Evolutionary conservation across 1,140 invertebrate species (phyloP), one percentile per base, ranked within the genome.

Genomic region (Drosophila ambigua): DNA sequence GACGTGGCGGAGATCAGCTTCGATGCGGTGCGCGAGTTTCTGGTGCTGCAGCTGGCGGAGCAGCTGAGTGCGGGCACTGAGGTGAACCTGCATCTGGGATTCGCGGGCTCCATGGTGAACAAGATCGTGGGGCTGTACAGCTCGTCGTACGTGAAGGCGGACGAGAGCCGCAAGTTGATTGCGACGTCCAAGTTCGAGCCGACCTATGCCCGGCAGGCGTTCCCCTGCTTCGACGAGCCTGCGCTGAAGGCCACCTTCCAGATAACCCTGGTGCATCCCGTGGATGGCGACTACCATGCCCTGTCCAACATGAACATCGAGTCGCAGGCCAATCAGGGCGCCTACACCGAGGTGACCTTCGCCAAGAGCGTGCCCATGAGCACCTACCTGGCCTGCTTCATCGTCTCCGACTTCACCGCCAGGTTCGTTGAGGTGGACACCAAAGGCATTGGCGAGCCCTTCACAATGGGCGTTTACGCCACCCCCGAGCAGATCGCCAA

Each of bases 151-250:
- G 74, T 74, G 5, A 91, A 90, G 66, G 74, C 68, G 6, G 79
- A 84, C 11, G 88, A 89, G 26, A 79, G 67, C 3, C 58, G 75
- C 49, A 93, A 92, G 88, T 93, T 92, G 72, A 95, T 98, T 74
- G 97, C 97, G 13, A 97, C 97, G 0, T 96, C 97, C 2, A 98
- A 99, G 92, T 98, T 99, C 89, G 96, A 99, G 90, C 96, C 98
- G 0, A 98, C 97, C 0, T 97, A 98, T 92, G 98, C 98, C 0
- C 94, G 98, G 28, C 95, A 97, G 92, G 96, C 97, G 0, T 99
- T 98, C 81, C 98, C 98, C 0, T 99, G 98, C 91, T 98, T 98
- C 90, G 98, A 99, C 92, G 98, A 99, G 92, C 98, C 98, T 0
- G 94, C 95, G 13, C 96, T 98, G 81, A 99, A 99, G 93, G 97